Evolutionary conservation across 2,888 invertebrate genomes (phyloP).

Genomic region (Lymantria monacha): DNA sequence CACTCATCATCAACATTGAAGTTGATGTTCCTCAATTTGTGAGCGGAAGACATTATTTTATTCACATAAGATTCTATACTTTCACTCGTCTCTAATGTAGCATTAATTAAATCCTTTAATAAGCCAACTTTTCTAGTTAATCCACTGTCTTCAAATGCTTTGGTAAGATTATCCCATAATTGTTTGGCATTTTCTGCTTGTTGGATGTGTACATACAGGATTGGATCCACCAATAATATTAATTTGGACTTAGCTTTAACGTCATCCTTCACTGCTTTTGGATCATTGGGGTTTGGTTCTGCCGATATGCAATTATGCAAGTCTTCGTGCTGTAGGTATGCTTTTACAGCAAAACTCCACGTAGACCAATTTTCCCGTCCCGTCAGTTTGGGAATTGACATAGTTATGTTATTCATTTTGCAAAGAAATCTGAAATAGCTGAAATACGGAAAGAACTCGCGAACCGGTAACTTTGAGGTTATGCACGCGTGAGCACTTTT

Average conservation of each 20-base stretch:
- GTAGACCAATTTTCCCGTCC: slow-evolving; percentile 6
- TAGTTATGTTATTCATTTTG: slow-evolving; percentile 4
- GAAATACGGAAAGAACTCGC: not conserved
- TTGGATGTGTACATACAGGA: slow-evolving; percentile 22
- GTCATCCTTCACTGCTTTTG: slow-evolving; percentile 6
- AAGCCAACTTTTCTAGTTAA: slow-evolving; percentile 17
- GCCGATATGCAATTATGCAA: not conserved
- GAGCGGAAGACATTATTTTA: slow-evolving; percentile 19
- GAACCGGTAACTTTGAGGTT: slow-evolving; percentile 1
- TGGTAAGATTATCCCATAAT: slow-evolving; percentile 17
- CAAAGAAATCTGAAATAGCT: not conserved
- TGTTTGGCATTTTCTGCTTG: slow-evolving; percentile 17
- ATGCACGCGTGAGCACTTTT: slow-evolving; percentile 1
- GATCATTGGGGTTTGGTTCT: not conserved
- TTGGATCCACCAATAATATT: slow-evolving; percentile 13
- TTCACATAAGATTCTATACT: slow-evolving; percentile 20
- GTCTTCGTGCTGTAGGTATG: not conserved
- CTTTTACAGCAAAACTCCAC: slow-evolving; percentile 6
- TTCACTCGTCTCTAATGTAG: slow-evolving; percentile 7
- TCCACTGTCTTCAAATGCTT: slow-evolving; percentile 20
- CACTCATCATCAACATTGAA: slow-evolving; percentile 15
- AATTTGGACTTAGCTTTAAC: slow-evolving; percentile 16
- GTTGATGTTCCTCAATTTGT: slow-evolving; percentile 22
- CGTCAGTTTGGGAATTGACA: slow-evolving; percentile 9
- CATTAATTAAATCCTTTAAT: slow-evolving; percentile 12